Evolutionary conservation across 2,113 vertebrate genomes (phyloP).

Genomic region (Rhagologus leucostigma): DNA sequence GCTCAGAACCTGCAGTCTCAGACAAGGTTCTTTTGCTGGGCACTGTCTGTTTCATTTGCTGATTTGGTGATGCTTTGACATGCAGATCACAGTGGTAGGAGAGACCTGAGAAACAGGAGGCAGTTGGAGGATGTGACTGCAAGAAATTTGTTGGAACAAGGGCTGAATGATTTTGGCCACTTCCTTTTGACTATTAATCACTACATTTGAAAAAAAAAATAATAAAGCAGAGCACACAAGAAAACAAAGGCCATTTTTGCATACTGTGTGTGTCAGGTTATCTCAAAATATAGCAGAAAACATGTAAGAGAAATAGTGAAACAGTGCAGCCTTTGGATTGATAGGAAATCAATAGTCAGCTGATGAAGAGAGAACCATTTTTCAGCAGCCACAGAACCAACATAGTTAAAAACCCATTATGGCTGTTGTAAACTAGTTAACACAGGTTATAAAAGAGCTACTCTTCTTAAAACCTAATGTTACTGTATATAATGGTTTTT

Average conservation of each 20-base stretch:
- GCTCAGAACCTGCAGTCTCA: background rate
- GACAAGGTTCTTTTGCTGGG: background rate
- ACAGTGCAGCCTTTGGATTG: background rate
- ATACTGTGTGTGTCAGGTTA: background rate
- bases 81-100: background rate
- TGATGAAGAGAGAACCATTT: background rate
- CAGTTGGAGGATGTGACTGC: background rate
- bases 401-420: background rate
- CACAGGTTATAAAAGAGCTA: background rate
- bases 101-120: background rate
- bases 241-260: background rate
- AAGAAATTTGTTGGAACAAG: background rate
- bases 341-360: background rate
- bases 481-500: background rate
- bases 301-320: background rate
- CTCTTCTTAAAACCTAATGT: background rate
- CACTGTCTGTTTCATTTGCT: background rate
- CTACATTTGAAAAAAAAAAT: background rate
- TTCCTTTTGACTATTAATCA: background rate
- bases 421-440: background rate
- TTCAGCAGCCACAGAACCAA: background rate
- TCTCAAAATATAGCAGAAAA: background rate
- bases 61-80: background rate
- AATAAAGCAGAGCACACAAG: fast-evolving
- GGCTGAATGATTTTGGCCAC: background rate